Base-by-base conservation (phyloP, 2,888 invertebrate genomes). In the Andrena flavipes region DNA sequence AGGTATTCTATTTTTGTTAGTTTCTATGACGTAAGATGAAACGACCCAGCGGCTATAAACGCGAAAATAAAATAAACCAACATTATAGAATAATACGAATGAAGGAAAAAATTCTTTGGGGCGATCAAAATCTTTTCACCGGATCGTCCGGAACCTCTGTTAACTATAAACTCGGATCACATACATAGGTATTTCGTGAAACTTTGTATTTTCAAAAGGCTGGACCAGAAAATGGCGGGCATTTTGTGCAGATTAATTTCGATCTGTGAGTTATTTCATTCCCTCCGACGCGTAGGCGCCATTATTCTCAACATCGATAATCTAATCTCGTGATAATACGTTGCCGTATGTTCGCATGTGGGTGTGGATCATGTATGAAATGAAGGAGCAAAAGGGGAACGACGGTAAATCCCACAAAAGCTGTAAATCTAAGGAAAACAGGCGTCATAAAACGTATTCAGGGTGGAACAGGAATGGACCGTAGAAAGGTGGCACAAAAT, bases 301-400 rank as follows among this genome's bases (percentile, higher is more conserved):
- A 89, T 90, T 89, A 88, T 87, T 80, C 80, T 88, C 84, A 69
- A 77, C 82, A 74, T 54, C 79, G 89, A 91, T 90, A 92, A 92
- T 92, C 92, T 91, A 92, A 92, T 92, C 92, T 91, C 68, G 84
- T 77, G 91, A 92, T 90, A 90, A 87, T 85, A 80, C 67, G 69
- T 82, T 51, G 60, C 30, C 13, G 76, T 64, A 20, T 30, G 67
- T 30, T 63, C 76, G 51, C 33, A 48, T 67, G 78, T 72, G 75
- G 23, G 30, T 59, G 80, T 67, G 48, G 65, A 60, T 73, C 72
- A 59, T 42, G 8, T 33, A 42, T 26, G 20, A 62, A 76, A 67
- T n/a, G 16, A 29, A 74, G n/a, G 13, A 49, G 20, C 29, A 48
- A 75, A 26, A 54, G 48, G 60, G 65, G 8, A n/a, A 35, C 35